phyloP scores from a whole-genome alignment of 2,797 vertebrate species.

The Staurois parvus region DNA sequence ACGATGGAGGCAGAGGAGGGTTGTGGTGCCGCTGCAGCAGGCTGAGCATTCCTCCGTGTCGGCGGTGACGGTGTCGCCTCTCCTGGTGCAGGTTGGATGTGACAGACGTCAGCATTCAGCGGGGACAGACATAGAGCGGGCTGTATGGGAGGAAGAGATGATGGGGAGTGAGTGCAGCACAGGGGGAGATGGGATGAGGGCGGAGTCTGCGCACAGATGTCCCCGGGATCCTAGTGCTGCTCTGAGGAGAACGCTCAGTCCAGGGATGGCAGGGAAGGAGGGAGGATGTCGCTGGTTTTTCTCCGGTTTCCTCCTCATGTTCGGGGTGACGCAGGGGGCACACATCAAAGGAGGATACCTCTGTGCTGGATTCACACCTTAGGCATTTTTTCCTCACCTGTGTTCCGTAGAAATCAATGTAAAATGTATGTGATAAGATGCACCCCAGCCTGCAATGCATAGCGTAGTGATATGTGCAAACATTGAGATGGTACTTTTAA shows the following conservation, averaged over 20 bases:
- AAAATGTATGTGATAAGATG: too few relatives aligned
- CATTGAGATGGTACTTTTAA: too few relatives aligned
- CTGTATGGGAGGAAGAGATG: background rate
- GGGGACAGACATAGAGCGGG: conserved; percentile 1
- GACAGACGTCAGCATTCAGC: conserved; percentile 33
- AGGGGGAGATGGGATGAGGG: conserved; percentile 42
- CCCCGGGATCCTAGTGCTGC: conserved; percentile 57
- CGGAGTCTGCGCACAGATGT: conserved; percentile 42
- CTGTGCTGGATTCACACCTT: too few relatives aligned
- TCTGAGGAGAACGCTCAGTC: background rate
- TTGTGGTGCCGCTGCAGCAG: conserved; percentile 25
- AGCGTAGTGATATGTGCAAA: too few relatives aligned
- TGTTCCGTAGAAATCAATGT: too few relatives aligned
- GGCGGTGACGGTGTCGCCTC: background rate
- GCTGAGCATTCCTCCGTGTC: background rate
- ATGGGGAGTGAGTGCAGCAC: conserved; percentile 46
- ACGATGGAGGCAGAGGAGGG: background rate
- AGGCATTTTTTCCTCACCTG: too few relatives aligned
- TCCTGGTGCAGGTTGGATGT: background rate
- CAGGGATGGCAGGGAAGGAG: background rate
- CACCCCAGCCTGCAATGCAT: too few relatives aligned
- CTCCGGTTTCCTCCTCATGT: too few relatives aligned
- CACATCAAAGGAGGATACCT: too few relatives aligned
- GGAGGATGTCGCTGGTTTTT: background rate
- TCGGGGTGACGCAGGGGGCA: too few relatives aligned